Evolutionary conservation across 2,888 invertebrate genomes (phyloP), one percentile per base, ranked within the genome.

Genomic region (Himalopsyche kuldschensis): DNA sequence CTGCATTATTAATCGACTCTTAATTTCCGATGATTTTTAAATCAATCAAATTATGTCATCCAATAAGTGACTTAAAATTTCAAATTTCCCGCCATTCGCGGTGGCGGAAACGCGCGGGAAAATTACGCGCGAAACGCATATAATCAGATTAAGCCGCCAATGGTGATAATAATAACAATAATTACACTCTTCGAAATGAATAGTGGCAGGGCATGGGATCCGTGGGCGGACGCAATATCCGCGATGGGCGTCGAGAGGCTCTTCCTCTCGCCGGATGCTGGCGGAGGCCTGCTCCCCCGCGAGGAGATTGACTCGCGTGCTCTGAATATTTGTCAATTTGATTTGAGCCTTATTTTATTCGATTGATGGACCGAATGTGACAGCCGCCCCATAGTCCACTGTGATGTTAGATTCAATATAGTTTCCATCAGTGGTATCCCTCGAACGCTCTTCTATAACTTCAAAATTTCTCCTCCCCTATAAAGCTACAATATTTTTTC

Each of bases 211-310:
- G 30, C 69, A 20, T 24, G 82, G 69, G 76, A 35, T 48, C n/a
- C n/a, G 46, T 78, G 84, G 85, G 85, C 77, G 83, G 85, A 63
- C 80, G 82, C 83, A 85, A 85, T 85, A 85, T 85, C 85, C 85
- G 85, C 78, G 55, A 55, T 55, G 55, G 55, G 55, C 55, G 55
- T n/a, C 55, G 55, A 55, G 55, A 55, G 55, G 55, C 30, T 20
- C 30, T 30, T 32, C 75, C 75, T 31, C 75, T 32, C 27, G 31
- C 75, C 75, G 31, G 75, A 30, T n/a, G 31, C 30, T 27, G 31
- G 31, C 75, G 75, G 75, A 75, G 31, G 15, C 32, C 75, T 75
- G 75, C 24, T 27, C 75, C 30, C 32, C 75, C 75, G 31, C 31
- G 17, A 75, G 75, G 75, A 75, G 75, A 75, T 75, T 75, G 75